Evolutionary conservation across 2,797 vertebrate genomes (phyloP).

Genomic region (Champsocephalus esox): DNA sequence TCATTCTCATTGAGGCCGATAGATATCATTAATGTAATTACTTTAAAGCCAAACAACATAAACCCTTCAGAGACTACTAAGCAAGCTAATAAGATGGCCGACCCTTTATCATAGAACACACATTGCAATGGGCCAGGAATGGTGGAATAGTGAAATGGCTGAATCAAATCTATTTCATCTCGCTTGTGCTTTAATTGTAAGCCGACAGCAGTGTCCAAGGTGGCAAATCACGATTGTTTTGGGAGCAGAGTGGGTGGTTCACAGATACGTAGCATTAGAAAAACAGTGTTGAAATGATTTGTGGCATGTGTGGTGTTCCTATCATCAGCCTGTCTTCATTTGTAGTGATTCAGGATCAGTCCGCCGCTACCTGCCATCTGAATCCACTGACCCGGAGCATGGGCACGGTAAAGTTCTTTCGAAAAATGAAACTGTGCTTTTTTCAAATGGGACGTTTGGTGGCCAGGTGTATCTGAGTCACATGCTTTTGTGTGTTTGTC

Average conservation of each 20-base stretch:
- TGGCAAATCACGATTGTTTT: neutral
- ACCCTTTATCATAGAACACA: constrained; percentile 33
- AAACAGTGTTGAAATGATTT: neutral
- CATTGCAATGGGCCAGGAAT: constrained; percentile 21
- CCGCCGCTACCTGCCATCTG: constrained; percentile 19
- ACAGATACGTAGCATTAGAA: neutral
- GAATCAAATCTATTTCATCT: constrained; percentile 17
- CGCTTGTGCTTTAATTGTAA: neutral
- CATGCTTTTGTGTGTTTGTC: neutral
- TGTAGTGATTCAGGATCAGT: constrained; percentile 22
- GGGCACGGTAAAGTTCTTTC: neutral
- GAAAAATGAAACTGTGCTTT: constrained; percentile 50
- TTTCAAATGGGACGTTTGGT: neutral
- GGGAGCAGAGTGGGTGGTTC: neutral
- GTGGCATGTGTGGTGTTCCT: too few species aligned
- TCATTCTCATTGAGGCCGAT: neutral
- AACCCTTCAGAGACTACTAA: neutral
- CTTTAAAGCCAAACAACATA: neutral
- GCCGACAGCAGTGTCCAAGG: constrained; percentile 2
- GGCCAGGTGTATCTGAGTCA: constrained; percentile 51
- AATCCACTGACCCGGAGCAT: constrained; percentile 31
- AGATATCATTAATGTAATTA: neutral
- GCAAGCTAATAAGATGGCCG: neutral
- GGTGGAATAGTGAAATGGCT: constrained; percentile 7
- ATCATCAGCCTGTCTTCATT: neutral